Conservation (phyloP, 2,888 invertebrate genomes). For the Germaria angustata region DNA sequence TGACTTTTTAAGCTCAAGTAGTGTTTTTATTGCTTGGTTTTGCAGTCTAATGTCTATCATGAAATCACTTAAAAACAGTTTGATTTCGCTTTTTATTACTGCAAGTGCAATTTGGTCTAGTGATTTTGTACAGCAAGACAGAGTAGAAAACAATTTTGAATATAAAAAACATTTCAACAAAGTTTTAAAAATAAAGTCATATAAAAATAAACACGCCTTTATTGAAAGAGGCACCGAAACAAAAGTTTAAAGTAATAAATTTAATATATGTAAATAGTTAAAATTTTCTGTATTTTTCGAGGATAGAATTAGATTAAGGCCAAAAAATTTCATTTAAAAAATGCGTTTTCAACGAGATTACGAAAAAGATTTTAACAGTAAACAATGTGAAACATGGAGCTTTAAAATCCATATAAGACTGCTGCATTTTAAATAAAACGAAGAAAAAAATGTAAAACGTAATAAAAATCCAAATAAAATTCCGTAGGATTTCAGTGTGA, state of each 20-base stretch:
- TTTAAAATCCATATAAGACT: too few species aligned
- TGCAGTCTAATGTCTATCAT: constrained; percentile 24
- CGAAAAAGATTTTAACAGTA: too few species aligned
- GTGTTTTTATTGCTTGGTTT: not conserved
- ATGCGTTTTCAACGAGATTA: too few species aligned
- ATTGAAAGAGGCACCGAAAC: not conserved
- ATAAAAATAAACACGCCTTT: too few species aligned
- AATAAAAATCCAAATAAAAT: not conserved
- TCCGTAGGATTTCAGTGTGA: constrained; percentile 18
- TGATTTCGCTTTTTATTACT: constrained; percentile 20
- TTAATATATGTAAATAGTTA: too few species aligned
- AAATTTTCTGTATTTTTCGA: too few species aligned
- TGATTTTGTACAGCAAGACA: constrained; percentile 6
- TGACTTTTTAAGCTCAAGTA: not conserved
- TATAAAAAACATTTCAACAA: not conserved
- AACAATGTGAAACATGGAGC: too few species aligned
- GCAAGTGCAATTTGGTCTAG: constrained; percentile 35
- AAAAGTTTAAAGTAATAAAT: not conserved
- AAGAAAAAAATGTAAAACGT: not conserved
- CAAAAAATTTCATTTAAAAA: too few species aligned
- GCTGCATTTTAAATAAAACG: too few species aligned
- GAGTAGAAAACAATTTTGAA: not conserved
- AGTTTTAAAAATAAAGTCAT: not conserved
- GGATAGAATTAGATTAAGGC: too few species aligned
- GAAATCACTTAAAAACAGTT: constrained; percentile 36